Percentiles rank a stretch among this genome's conserved stretches.
Evolutionary conservation across 2,888 invertebrate species (phyloP).

Genomic region (Tenthredo livida): DNA sequence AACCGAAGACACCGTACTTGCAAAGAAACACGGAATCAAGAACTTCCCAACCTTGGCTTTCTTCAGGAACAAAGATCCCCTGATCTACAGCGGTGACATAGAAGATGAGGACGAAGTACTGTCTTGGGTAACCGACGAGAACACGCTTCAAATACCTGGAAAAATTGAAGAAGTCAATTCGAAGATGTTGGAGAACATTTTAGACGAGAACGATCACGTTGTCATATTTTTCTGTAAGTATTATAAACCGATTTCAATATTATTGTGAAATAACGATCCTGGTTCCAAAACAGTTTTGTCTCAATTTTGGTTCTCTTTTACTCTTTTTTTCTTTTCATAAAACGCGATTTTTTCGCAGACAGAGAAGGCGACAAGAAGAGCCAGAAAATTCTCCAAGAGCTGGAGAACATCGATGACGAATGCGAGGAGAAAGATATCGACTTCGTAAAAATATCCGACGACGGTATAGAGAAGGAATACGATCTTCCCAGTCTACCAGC

Average conservation of each 20-base stretch:
- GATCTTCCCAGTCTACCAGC: conserved; percentile 90
- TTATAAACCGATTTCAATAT: conserved; percentile 62
- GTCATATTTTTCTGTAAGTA: conserved; percentile 96
- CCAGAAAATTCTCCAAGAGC: conserved; percentile 91
- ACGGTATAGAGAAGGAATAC: conserved; percentile 92
- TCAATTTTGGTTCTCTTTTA: background rate
- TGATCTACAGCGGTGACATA: conserved; percentile 91
- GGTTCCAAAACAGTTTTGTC: no score
- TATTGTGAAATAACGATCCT: background rate
- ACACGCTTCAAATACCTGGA: conserved; percentile 94
- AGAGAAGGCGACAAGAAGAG: conserved; percentile 94
- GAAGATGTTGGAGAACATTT: conserved; percentile 93
- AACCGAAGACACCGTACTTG: conserved; percentile 90
- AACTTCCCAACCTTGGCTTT: conserved; percentile 92
- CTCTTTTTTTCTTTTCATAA: background rate
- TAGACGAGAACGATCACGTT: conserved; percentile 92
- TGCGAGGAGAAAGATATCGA: conserved; percentile 95
- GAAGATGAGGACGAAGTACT: conserved; percentile 95
- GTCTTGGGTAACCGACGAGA: conserved; percentile 94
- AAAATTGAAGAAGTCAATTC: conserved; percentile 95
- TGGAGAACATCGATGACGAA: conserved; percentile 96
- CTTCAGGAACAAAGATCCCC: conserved; percentile 94
- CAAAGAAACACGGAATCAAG: conserved; percentile 92
- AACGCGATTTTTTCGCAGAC: conserved; percentile 80
- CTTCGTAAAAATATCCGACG: conserved; percentile 95